These are phyloP conservation scores for Cyanistes caeruleus DNA, from an alignment of 2,113 vertebrate genomes.

Conservation along the genomic window DNA sequence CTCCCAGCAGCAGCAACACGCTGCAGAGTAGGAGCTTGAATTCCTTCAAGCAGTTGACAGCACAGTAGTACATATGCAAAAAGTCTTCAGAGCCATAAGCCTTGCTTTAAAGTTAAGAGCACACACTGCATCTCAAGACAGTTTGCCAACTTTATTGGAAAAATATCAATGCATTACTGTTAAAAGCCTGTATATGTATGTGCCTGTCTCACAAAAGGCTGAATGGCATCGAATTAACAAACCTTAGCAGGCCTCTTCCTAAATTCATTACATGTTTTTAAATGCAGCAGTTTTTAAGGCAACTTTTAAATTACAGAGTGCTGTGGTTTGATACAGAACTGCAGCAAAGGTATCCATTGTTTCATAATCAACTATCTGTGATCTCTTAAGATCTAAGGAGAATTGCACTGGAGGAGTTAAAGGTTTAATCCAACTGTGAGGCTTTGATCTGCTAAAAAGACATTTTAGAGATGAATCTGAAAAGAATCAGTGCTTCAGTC, in stretches of 20 bases:
- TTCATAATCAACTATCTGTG: slow-evolving; percentile 22
- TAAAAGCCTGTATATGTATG: not conserved
- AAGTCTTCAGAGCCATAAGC: not conserved
- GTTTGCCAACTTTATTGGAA: not conserved
- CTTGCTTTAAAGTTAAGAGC: not conserved
- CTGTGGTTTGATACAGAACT: not conserved
- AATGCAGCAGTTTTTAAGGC: not conserved
- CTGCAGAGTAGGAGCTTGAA: not conserved
- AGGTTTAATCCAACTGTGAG: not conserved
- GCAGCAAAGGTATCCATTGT: not conserved
- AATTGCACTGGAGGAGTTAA: not conserved
- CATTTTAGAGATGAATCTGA: slow-evolving; percentile 7
- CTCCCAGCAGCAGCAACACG: not conserved
- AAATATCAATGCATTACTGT: not conserved
- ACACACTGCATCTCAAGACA: not conserved
- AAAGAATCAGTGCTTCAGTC: not conserved
- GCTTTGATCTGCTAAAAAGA: slow-evolving; percentile 30
- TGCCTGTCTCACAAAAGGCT: not conserved
- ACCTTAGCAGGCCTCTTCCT: not conserved
- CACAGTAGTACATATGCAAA: not conserved
- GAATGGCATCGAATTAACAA: not conserved
- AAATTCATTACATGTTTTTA: not conserved
- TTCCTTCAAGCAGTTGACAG: not conserved
- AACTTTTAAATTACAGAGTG: not conserved
- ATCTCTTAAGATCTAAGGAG: not conserved